A percentile compares a stretch with the other conserved stretches of the same genome.
These are phyloP conservation scores for Drosophila lowei DNA, from an alignment of 1,140 invertebrate species.

Conservation along the genomic window DNA sequence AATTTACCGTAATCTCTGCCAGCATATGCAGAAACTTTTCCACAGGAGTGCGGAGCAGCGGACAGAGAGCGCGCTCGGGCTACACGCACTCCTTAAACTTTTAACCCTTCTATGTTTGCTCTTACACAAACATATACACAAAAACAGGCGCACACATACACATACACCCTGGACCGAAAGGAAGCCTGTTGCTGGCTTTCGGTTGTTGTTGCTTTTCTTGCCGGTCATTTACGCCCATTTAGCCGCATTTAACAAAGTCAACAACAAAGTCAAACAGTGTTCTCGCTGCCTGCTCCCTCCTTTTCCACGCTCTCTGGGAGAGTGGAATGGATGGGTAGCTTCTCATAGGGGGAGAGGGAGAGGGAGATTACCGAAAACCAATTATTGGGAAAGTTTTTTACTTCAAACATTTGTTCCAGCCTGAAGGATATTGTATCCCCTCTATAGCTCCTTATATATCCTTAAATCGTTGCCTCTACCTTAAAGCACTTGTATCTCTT, in stretches of 20 bases:
- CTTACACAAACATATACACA: slow-evolving; percentile 6
- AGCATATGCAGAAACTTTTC: slow-evolving; percentile 52
- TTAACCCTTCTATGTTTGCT: slow-evolving; percentile 49
- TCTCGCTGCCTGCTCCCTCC: slow-evolving; percentile 1
- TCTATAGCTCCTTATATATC: no score
- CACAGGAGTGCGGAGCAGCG: slow-evolving; percentile 4
- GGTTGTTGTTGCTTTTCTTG: slow-evolving; percentile 32
- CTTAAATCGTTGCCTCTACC: no score
- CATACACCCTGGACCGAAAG: background rate
- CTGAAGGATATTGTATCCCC: no score
- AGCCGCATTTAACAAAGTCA: slow-evolving; percentile 79
- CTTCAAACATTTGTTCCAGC: no score
- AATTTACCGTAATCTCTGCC: slow-evolving; percentile 53
- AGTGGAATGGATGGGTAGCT: background rate
- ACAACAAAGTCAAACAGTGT: slow-evolving; percentile 74
- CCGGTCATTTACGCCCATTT: slow-evolving; percentile 79
- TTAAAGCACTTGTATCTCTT: no score
- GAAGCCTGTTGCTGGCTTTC: slow-evolving; percentile 52
- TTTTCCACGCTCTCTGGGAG: background rate
- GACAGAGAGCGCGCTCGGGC: slow-evolving; percentile 23
- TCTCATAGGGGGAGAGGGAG: background rate
- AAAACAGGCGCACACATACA: slow-evolving; percentile 13
- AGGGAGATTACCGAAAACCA: slow-evolving; percentile 1
- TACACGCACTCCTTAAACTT: slow-evolving; percentile 54
- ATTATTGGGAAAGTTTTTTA: slow-evolving; percentile 69